Evolutionary conservation across 2,797 vertebrate genomes (phyloP).

Genomic region (Poecile montanus): DNA sequence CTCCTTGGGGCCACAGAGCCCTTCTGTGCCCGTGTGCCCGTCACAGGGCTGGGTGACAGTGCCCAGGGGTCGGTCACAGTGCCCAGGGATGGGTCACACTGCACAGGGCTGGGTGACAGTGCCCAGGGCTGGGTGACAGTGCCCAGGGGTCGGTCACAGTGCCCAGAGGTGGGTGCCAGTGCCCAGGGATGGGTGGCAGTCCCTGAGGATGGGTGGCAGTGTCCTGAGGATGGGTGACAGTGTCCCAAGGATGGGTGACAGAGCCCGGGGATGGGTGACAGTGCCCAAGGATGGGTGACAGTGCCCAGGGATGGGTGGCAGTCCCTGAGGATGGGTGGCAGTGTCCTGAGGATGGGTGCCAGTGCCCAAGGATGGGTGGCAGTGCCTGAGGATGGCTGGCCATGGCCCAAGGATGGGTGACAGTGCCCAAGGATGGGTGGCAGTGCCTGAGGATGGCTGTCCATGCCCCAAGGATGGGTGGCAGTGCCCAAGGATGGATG

Average conservation of each 20-base stretch:
- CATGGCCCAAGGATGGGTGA: not conserved
- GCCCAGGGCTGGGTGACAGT: rapidly evolving
- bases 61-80: no score
- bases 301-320: no score
- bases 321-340: not conserved
- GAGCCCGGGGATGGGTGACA: rapidly evolving
- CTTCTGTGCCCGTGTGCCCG: not conserved
- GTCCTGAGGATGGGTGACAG: not conserved
- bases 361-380: no score
- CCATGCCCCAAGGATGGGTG: no score
- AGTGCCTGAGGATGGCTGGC: no score
- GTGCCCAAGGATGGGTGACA: rapidly evolving
- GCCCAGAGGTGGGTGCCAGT: not conserved
- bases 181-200: rapidly evolving
- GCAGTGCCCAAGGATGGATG: not conserved
- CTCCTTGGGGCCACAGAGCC: not conserved
- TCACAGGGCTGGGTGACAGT: not conserved
- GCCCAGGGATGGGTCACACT: no score
- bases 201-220: no score
- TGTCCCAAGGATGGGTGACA: not conserved
- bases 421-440: rapidly evolving
- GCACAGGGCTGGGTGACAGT: not conserved
- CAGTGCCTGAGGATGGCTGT: not conserved
- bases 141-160: no score
- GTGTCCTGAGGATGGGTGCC: not conserved